These are phyloP conservation scores for Thysanoteuthis rhombus DNA, from an alignment of 2,888 invertebrate genomes.

Conservation along the genomic window DNA sequence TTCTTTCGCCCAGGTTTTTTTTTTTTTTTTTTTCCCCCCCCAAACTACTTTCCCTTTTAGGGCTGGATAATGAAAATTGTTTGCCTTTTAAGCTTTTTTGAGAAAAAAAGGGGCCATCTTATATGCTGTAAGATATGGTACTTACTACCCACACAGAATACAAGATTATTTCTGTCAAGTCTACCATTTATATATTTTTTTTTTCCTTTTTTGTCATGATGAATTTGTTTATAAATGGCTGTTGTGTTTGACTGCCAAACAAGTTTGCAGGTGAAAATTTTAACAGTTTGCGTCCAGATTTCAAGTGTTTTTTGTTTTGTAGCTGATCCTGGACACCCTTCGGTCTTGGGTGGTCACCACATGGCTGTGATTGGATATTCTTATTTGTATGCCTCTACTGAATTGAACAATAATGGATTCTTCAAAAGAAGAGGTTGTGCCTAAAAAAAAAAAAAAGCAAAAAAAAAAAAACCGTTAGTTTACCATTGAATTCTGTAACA, in stretches of 20 bases:
- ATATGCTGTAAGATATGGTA: no score
- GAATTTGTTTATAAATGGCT: neutral
- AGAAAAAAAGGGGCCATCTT: no score
- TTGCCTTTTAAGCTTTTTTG: no score
- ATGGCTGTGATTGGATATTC: neutral
- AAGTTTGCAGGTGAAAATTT: neutral
- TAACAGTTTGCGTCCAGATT: neutral
- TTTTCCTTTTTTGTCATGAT: neutral
- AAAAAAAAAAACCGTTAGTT: no score
- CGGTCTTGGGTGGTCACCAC: neutral
- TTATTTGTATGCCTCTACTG: neutral
- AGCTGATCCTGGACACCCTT: neutral
- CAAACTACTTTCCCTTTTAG: no score
- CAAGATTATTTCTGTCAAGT: neutral
- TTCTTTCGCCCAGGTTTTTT: no score
- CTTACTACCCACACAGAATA: neutral
- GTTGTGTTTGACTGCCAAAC: slow-evolving; percentile 12
- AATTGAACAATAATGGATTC: neutral
- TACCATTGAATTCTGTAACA: no score
- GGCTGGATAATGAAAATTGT: no score
- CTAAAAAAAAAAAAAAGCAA: no score
- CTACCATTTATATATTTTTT: neutral
- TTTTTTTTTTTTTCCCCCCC: no score
- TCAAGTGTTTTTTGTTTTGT: neutral
- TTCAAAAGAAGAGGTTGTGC: neutral